These are phyloP conservation scores for Scomberomorus guttatus DNA, from an alignment of 2,797 vertebrate species.

Conservation along the genomic window DNA sequence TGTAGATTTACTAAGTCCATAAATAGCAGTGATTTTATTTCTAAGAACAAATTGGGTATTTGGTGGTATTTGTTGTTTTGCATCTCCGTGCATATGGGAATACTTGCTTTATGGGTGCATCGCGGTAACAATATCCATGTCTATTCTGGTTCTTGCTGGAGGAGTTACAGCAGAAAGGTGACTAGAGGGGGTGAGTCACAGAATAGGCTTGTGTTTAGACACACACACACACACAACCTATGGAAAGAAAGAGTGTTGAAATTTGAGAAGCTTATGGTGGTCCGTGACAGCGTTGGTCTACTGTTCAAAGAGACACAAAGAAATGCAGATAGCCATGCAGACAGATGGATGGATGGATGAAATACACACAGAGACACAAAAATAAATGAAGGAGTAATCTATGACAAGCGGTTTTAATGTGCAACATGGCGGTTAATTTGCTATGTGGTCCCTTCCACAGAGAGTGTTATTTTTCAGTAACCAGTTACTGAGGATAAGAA, in stretches of 20 bases:
- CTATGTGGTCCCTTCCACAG: background rate
- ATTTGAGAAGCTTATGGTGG: conserved; percentile 37
- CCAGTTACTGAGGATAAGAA: background rate
- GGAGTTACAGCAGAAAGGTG: conserved; percentile 59
- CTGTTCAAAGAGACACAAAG: background rate
- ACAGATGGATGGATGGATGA: background rate
- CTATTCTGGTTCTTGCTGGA: conserved; percentile 58
- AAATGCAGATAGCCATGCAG: background rate
- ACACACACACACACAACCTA: conserved; percentile 8
- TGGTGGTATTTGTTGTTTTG: conserved; percentile 41
- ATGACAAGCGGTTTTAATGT: background rate
- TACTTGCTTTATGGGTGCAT: conserved; percentile 33
- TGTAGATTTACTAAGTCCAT: conserved; percentile 8
- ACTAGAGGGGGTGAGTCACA: conserved; percentile 65
- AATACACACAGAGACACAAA: no score
- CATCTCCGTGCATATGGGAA: conserved; percentile 33
- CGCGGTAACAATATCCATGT: conserved; percentile 69
- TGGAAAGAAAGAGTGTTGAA: conserved; percentile 43
- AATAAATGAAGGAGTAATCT: no score
- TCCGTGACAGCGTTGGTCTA: conserved; percentile 15
- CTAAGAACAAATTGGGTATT: conserved; percentile 15
- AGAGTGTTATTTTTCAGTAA: background rate
- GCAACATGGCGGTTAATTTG: background rate
- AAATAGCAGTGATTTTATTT: conserved; percentile 29
- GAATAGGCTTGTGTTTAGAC: conserved; percentile 35